Evolutionary conservation across 2,113 vertebrate species (phyloP).

Genomic region (Okapia johnstoni): DNA sequence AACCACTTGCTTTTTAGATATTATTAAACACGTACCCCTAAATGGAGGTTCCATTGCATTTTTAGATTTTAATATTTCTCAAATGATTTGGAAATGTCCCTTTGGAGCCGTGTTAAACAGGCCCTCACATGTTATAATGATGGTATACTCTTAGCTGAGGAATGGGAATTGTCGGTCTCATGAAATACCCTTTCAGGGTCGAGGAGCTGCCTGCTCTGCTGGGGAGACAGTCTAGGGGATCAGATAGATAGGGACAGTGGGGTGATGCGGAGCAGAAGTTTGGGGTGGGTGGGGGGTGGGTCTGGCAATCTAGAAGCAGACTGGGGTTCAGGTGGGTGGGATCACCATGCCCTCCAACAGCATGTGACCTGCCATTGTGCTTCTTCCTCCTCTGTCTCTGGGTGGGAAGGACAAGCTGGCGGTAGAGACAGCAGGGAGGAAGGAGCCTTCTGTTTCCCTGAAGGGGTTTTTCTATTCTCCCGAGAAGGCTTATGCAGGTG

Average conservation of each 20-base stretch:
- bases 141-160: not conserved
- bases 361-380: not conserved
- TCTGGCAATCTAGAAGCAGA: not conserved
- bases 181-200: not conserved
- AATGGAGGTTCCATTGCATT: not conserved
- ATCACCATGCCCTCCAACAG: not conserved
- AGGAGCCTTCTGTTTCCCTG: not conserved
- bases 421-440: not conserved
- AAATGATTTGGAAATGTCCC: not conserved
- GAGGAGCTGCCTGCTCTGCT: accelerated
- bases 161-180: not conserved
- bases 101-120: not conserved
- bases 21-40: slow-evolving; percentile 6
- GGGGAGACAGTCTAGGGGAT: not conserved
- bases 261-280: not conserved
- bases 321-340: not conserved
- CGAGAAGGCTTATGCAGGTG: not conserved
- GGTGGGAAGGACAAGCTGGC: accelerated
- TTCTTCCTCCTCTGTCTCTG: not conserved
- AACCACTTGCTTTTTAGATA: not conserved
- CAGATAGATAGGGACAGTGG: too few species aligned
- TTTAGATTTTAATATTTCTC: slow-evolving; percentile 41
- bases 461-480: not conserved
- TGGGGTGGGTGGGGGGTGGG: not conserved
- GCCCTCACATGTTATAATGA: not conserved